A percentile compares a stretch with the other conserved stretches of the same genome.
Conservation (phyloP, 2,797 vertebrate genomes). For the Danio choprae region DNA sequence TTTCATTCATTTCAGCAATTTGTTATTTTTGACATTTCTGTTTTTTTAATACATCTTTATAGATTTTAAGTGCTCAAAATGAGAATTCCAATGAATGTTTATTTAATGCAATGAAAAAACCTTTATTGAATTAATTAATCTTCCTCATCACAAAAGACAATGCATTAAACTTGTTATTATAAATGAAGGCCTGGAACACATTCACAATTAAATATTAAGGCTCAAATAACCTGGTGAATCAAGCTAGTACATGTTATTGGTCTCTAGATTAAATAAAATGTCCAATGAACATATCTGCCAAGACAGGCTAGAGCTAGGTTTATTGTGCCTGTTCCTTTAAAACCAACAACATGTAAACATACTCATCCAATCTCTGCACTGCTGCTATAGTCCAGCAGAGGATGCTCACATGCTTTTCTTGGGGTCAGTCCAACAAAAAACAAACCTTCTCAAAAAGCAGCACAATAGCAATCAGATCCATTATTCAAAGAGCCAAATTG, state of each 20-base stretch:
- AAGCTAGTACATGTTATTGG: background rate
- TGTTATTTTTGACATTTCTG: no score
- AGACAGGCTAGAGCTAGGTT: background rate
- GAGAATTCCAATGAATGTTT: no score
- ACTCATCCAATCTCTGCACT: background rate
- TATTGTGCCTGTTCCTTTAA: background rate
- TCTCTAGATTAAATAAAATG: background rate
- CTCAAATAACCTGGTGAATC: background rate
- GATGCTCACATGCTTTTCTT: slow-evolving; percentile 19
- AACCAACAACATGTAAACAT: background rate
- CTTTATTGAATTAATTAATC: no score
- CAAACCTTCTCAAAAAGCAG: background rate
- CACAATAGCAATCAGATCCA: background rate
- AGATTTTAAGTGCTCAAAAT: no score
- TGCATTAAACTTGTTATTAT: background rate
- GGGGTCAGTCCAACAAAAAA: background rate
- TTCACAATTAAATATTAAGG: background rate
- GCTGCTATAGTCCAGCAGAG: slow-evolving; percentile 34
- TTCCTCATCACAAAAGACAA: background rate
- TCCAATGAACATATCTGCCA: background rate
- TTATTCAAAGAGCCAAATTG: background rate
- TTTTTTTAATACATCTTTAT: no score
- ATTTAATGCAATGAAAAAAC: no score
- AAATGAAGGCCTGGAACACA: background rate
- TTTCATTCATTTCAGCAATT: no score